These are phyloP conservation scores for Drosophila nasuta DNA, from an alignment of 1,140 invertebrate species.

Conservation along the genomic window DNA sequence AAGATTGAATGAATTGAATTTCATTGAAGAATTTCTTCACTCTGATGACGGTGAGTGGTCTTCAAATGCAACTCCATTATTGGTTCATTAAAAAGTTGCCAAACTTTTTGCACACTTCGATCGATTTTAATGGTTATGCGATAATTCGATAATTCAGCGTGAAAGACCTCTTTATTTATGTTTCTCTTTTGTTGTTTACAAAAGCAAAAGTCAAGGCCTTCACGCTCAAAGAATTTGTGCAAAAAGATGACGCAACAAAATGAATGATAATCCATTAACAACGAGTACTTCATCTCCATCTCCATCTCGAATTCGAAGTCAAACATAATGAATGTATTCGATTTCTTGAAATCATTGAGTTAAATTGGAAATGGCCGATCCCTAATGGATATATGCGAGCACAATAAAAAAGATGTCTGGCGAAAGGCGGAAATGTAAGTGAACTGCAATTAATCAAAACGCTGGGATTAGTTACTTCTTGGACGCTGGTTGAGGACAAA, in stretches of 20 bases:
- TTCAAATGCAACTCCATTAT: not conserved
- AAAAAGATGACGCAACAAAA: constrained; percentile 45
- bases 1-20: constrained; percentile 28
- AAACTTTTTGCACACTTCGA: constrained; percentile 18
- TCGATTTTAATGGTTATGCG: constrained; percentile 30
- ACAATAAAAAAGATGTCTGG: not conserved
- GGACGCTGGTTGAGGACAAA: not conserved
- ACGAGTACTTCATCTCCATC: constrained; percentile 4
- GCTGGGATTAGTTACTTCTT: constrained; percentile 42
- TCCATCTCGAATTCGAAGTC: not conserved
- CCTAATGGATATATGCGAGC: not conserved
- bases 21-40: not conserved
- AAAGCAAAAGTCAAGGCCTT: constrained; percentile 37
- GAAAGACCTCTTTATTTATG: constrained; percentile 18
- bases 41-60: not conserved
- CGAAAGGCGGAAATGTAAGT: constrained; percentile 29
- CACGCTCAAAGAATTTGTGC: constrained; percentile 32
- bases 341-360: constrained; percentile 38
- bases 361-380: constrained; percentile 36
- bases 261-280: constrained; percentile 40
- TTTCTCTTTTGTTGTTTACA: constrained; percentile 10
- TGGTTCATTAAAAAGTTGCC: constrained; percentile 10
- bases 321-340: constrained; percentile 56
- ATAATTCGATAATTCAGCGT: constrained; percentile 37
- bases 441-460: constrained; percentile 31